A percentile compares a stretch with the other conserved stretches of the same genome.
Evolutionary conservation across 1,140 invertebrate species (phyloP).

Genomic region (Chlorops oryzae): DNA sequence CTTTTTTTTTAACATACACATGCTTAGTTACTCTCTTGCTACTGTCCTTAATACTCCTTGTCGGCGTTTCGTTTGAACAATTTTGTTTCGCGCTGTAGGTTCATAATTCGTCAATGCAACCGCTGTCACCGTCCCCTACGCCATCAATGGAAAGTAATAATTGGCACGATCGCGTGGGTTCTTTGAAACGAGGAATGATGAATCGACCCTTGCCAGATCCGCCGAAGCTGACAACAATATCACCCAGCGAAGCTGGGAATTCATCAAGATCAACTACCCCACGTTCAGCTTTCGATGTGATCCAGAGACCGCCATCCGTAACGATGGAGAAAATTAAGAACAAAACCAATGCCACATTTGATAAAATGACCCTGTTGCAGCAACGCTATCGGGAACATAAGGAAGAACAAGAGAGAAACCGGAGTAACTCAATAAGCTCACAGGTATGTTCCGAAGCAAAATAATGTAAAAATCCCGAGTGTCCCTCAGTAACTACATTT

Average conservation of each 20-base stretch:
- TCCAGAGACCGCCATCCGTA: slow-evolving; percentile 42
- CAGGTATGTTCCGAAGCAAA: too few relatives aligned
- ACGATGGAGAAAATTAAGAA: slow-evolving; percentile 46
- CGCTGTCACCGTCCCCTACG: slow-evolving; percentile 38
- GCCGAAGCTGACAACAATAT: slow-evolving; percentile 19
- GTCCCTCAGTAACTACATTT: slow-evolving; percentile 13
- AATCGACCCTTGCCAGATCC: slow-evolving; percentile 43
- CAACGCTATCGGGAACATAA: slow-evolving; percentile 62
- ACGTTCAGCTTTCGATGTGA: slow-evolving; percentile 42
- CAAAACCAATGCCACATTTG: slow-evolving; percentile 42
- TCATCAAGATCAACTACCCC: slow-evolving; percentile 42
- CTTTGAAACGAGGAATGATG: slow-evolving; percentile 16
- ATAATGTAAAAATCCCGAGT: slow-evolving; percentile 12
- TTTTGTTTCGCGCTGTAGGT: too few relatives aligned
- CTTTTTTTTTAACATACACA: too few relatives aligned
- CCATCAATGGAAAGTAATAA: slow-evolving; percentile 33
- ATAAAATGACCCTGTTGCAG: slow-evolving; percentile 51
- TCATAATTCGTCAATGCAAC: slow-evolving; percentile 13
- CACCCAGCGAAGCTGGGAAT: slow-evolving; percentile 29
- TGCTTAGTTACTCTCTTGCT: too few relatives aligned
- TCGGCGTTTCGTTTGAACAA: too few relatives aligned
- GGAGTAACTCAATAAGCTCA: slow-evolving; percentile 34
- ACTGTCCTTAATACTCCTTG: too few relatives aligned
- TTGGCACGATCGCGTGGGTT: slow-evolving; percentile 28
- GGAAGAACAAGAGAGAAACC: slow-evolving; percentile 48